Evolutionary conservation across 2,888 invertebrate species (phyloP).

Genomic region (Acrobasis consociella): DNA sequence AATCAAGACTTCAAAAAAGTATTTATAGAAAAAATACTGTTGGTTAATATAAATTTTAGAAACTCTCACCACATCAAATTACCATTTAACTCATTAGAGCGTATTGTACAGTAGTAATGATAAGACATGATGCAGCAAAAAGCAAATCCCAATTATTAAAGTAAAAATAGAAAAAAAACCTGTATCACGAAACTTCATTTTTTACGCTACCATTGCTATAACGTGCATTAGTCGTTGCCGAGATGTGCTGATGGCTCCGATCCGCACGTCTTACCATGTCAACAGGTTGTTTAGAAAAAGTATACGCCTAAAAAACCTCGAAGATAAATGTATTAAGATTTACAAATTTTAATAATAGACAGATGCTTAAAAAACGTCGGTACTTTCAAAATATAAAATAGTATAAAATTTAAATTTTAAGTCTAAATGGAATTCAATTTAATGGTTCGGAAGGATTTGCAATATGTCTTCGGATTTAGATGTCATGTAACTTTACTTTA

Average conservation of each 20-base stretch:
- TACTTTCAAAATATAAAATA: not conserved
- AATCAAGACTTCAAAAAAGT: not conserved
- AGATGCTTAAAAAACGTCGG: not conserved
- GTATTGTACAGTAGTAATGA: conserved; percentile 17
- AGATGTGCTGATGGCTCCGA: conserved; percentile 53
- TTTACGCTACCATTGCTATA: conserved; percentile 36
- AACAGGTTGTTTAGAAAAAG: conserved; percentile 48
- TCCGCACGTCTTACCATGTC: conserved; percentile 56
- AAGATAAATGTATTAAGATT: not conserved
- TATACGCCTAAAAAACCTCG: not conserved
- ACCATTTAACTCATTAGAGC: conserved; percentile 11
- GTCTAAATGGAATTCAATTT: too few relatives aligned
- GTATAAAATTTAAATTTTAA: not conserved
- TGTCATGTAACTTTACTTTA: not conserved
- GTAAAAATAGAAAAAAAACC: conserved; percentile 17
- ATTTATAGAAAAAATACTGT: not conserved
- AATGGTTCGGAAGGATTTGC: too few relatives aligned
- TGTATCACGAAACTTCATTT: conserved; percentile 30
- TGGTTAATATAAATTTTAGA: not conserved
- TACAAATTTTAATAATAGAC: not conserved
- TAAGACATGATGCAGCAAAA: conserved; percentile 6
- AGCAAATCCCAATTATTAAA: conserved; percentile 5
- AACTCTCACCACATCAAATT: conserved; percentile 10
- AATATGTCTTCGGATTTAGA: not conserved
- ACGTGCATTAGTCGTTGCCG: conserved; percentile 70